These are phyloP conservation scores for Napeogenes inachia DNA, from an alignment of 2,888 invertebrate genomes.

Conservation along the genomic window DNA sequence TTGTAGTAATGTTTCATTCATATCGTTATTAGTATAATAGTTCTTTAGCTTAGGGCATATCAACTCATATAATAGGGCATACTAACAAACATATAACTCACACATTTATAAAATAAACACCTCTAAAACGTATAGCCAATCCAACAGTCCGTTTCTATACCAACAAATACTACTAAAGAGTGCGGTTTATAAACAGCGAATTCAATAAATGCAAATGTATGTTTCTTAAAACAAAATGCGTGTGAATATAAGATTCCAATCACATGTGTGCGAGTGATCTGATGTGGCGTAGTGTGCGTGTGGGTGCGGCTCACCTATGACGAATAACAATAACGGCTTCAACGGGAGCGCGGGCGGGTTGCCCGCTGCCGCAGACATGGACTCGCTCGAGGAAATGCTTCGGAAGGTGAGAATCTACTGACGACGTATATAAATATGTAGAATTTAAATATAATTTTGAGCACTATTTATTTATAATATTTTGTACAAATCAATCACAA, in stretches of 20 bases:
- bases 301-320: conserved; percentile 71
- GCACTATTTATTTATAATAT: too few relatives aligned
- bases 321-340: conserved; percentile 80
- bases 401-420: conserved; percentile 73
- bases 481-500: too few relatives aligned
- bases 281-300: conserved; percentile 25
- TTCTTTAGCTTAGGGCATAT: too few relatives aligned
- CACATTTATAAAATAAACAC: too few relatives aligned
- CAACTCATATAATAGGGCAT: too few relatives aligned
- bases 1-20: not conserved
- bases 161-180: not conserved
- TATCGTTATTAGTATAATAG: not conserved
- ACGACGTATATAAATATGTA: not conserved
- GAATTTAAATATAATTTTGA: not conserved
- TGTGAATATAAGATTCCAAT: conserved; percentile 13
- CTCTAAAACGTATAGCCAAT: too few relatives aligned
- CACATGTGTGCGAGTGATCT: conserved; percentile 33
- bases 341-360: conserved; percentile 78
- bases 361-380: conserved; percentile 82
- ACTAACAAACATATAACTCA: too few relatives aligned
- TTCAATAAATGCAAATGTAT: not conserved
- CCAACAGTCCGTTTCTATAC: not conserved
- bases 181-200: conserved; percentile 10
- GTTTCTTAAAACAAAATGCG: conserved; percentile 12
- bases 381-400: conserved; percentile 87